Percentiles rank a stretch among this genome's conserved stretches.
Evolutionary conservation across 2,888 invertebrate species (phyloP).

Genomic region (Ochropleura leucogaster): DNA sequence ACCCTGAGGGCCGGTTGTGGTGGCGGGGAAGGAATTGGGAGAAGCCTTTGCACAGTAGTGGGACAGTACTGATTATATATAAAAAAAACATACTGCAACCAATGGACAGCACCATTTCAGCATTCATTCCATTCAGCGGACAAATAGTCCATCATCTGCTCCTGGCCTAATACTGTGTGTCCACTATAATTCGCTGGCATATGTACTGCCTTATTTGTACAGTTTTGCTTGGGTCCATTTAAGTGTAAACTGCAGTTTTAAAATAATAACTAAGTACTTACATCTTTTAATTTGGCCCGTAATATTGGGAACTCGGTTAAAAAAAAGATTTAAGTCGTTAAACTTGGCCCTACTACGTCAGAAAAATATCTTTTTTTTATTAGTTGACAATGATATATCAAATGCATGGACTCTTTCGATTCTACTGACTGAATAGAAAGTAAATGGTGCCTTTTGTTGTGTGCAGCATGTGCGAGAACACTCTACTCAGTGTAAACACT

Average conservation of each 20-base stretch:
- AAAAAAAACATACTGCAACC: background rate
- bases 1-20: no score
- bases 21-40: no score
- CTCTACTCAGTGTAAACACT: background rate
- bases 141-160: background rate
- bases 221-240: background rate
- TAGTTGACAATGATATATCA: background rate
- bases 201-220: background rate
- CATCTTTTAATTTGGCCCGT: background rate
- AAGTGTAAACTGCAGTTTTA: background rate
- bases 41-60: no score
- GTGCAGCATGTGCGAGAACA: background rate
- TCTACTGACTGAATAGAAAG: background rate
- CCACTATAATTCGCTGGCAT: background rate
- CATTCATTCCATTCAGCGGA: background rate
- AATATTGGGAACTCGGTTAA: background rate
- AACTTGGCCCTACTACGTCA: background rate
- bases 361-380: background rate
- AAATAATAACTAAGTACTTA: background rate
- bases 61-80: no score
- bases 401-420: background rate
- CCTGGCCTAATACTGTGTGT: background rate
- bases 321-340: background rate
- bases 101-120: background rate
- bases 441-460: background rate